A percentile compares a stretch with the other conserved stretches of the same genome.
Evolutionary conservation across 2,113 vertebrate species (phyloP).

Genomic region (Lota lota): DNA sequence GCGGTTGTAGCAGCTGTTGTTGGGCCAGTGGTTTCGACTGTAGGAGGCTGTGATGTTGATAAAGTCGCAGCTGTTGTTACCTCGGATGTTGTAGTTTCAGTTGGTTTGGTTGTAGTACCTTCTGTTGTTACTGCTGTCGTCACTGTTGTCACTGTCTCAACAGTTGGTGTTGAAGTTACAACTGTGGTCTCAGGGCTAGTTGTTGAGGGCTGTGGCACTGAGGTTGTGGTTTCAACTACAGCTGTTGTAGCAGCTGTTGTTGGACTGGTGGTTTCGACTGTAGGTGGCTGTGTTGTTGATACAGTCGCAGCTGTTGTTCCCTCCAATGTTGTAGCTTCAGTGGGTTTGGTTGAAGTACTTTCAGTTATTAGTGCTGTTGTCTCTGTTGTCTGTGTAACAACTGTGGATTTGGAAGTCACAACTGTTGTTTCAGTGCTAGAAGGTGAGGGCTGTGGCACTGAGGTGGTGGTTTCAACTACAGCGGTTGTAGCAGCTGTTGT

Average conservation of each 20-base stretch:
- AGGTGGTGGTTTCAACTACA: accelerated
- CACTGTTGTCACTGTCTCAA: too few relatives aligned
- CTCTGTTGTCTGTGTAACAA: conserved; percentile 2
- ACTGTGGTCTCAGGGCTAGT: background rate
- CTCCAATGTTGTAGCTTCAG: background rate
- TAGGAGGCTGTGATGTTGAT: background rate
- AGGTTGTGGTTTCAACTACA: too few relatives aligned
- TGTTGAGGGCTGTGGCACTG: background rate
- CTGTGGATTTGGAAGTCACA: background rate
- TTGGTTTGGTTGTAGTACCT: accelerated
- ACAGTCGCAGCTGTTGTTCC: background rate
- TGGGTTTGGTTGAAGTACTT: background rate
- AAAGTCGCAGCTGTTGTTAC: background rate
- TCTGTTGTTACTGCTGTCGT: background rate
- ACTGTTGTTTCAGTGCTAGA: background rate
- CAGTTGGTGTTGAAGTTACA: too few relatives aligned
- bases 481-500: background rate
- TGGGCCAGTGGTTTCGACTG: background rate
- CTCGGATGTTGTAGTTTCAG: conserved; percentile 4
- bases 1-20: background rate
- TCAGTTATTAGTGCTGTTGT: background rate
- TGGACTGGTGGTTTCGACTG: background rate
- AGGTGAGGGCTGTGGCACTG: accelerated
- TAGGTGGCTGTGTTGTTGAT: background rate
- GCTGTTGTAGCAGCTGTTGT: background rate